phyloP scores from a whole-genome alignment of 2,888 invertebrate genomes.

The Chirona hameri region DNA sequence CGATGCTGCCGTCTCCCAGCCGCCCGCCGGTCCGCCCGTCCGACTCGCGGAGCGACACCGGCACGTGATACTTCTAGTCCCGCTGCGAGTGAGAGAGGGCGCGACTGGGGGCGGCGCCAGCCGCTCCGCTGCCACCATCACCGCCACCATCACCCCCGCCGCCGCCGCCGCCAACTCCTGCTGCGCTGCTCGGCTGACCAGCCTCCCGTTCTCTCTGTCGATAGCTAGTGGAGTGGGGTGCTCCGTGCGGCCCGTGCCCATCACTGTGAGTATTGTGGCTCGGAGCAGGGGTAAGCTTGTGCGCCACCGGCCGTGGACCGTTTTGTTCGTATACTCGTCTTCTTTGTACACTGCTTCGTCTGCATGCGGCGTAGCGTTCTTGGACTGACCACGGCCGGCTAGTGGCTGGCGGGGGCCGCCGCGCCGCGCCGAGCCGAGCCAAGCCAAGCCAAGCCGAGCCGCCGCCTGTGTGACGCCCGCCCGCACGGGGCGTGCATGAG shows the following conservation, averaged over 20 bases:
- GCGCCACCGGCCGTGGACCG: not conserved
- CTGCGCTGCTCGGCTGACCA: not conserved
- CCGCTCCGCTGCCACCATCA: not conserved
- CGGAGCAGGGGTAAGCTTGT: not conserved
- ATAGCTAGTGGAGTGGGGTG: not conserved
- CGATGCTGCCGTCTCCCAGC: not conserved
- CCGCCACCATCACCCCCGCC: not conserved
- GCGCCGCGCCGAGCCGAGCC: not conserved
- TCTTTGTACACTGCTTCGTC: slow-evolving; percentile 24
- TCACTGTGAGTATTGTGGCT: not conserved
- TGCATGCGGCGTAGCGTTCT: not conserved
- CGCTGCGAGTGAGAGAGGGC: not conserved
- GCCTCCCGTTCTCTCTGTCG: slow-evolving; percentile 3
- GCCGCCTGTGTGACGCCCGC: not conserved
- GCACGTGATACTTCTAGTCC: slow-evolving; percentile 9
- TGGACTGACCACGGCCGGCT: too few species aligned
- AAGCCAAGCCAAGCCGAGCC: not conserved
- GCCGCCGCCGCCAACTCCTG: not conserved
- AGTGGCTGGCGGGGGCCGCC: not conserved
- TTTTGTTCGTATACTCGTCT: not conserved
- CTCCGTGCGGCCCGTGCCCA: not conserved
- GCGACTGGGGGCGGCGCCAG: not conserved
- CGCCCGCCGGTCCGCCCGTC: not conserved
- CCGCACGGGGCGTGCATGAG: not conserved
- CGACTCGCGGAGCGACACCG: not conserved